Evolutionary conservation across 1,140 invertebrate species (phyloP), one percentile per base, ranked within the genome.

Genomic region (Pentalonia nigronervosa): DNA sequence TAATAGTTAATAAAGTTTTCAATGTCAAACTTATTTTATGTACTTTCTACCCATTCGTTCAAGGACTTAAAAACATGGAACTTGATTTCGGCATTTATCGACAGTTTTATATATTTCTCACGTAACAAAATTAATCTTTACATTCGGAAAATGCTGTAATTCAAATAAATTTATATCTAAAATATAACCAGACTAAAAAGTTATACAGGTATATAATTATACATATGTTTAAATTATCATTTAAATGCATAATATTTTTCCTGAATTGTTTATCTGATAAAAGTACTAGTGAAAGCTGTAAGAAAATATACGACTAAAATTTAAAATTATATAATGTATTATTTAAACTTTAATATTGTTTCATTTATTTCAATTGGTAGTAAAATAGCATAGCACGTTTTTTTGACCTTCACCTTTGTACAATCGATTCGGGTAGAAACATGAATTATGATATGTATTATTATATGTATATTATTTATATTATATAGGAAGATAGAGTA

Each of bases 321-420:
- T 25, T 84, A 50, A 88, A 88, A 48, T 48, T n/a, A 9, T n/a
- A 83, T 20, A 6, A 47, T 86, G 21, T 86, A 45, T 14, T 47
- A 30, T 86, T 20, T 21, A 20, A 25, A 7, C 14, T 76, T 67
- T 67, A 9, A 30, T 34, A 76, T 76, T 76, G 60, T 76, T 76
- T 30, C 4, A 76, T 76, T 76, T 76, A 76, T 76, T 67, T 76
- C 60, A 76, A 76, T n/a, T n/a, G n/a, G n/a, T n/a, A 76, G 60
- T 76, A 76, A 76, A 76, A n/a, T 76, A n/a, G n/a, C 30, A n/a
- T 60, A 90, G 36, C 60, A 90, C 53, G 7, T 90, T 11, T 14
- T 90, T 41, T 25, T 90, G n/a, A 90, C 89, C 89, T 90, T 90
- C 89, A 90, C 89, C 89, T 60, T 67, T 60, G 23, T 45, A 47